These are phyloP conservation scores for Drosophila prosaltans DNA, from an alignment of 1,140 invertebrate species.

Conservation along the genomic window DNA sequence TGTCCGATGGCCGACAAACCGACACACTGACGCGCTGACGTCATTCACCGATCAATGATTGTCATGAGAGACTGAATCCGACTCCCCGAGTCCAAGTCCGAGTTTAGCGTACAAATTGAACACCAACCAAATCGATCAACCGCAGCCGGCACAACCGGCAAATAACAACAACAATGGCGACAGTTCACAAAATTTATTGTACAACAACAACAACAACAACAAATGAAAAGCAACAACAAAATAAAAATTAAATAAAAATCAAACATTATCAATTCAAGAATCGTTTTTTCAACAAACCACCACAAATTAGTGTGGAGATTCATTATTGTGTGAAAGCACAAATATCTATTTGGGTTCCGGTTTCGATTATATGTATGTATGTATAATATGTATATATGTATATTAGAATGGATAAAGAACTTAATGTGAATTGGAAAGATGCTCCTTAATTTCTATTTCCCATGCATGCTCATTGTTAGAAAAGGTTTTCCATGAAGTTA, in stretches of 20 bases:
- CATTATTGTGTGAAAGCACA: conserved; percentile 8
- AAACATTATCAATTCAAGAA: conserved; percentile 68
- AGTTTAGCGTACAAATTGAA: conserved; percentile 6
- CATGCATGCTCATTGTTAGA: too few species aligned
- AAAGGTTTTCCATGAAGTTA: too few species aligned
- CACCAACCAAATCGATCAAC: conserved; percentile 33
- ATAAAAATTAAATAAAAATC: not conserved
- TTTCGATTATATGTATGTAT: not conserved
- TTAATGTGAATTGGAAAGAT: too few species aligned
- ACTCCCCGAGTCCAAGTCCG: not conserved
- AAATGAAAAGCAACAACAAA: conserved; percentile 1
- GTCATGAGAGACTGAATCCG: not conserved
- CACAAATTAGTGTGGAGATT: conserved; percentile 18
- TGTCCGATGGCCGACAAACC: conserved; percentile 36
- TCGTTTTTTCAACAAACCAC: conserved; percentile 53
- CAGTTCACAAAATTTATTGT: conserved; percentile 59
- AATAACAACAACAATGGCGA: conserved; percentile 19
- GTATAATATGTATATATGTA: not conserved
- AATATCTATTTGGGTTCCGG: not conserved
- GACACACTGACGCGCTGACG: conserved; percentile 43
- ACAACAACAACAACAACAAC: conserved; percentile 21
- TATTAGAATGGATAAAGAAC: too few species aligned
- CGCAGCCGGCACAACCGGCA: conserved; percentile 40
- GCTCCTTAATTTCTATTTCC: too few species aligned
- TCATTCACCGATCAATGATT: conserved; percentile 46